Evolutionary conservation across 2,113 vertebrate genomes (phyloP), one percentile per base, ranked within the genome.

Genomic region (Silurus meridionalis): DNA sequence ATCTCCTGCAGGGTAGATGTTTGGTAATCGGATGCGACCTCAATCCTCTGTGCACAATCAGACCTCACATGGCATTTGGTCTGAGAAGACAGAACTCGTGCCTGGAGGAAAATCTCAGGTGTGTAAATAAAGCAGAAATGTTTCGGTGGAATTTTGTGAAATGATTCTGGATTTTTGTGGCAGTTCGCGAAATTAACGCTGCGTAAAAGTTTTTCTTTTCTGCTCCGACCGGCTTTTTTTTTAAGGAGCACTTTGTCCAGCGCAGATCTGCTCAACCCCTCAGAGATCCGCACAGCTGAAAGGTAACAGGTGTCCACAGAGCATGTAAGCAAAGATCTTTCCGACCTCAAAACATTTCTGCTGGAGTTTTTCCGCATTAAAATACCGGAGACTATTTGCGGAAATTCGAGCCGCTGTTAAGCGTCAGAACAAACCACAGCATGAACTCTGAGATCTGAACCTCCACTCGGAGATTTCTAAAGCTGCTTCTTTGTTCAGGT

Each of bases 401-500:
- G 4, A 7, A 55, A 77, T 19, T 23, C 5, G 50, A 75, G 46
- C 48, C 23, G 15, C 13, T 52, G 7, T 50, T 6, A 72, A 4
- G 46, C 3, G 9, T n/a, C 48, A 21, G 0, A 50, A 50, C 46
- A 0, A 21, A 77, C 37, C 8, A 9, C 11, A 55, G 37, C 25
- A 84, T 84, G 83, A 17, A 5, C 2, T 58, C 17, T 61, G 55
- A 61, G 69, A 72, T 28, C 57, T 60, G 67, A 74, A 72, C 2
- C 2, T 10, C 64, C 4, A 8, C 53, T 28, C 85, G 87, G 83
- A 87, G 88, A 87, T 89, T 57, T 96, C 97, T 96, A 96, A 97
- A 80, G 94, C 97, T 89, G 94, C 97, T 5, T 95, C 82, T 37
- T 37, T 95, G 97, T 71, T 96, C 97, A 28, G 28, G 17, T 21